phyloP scores from a whole-genome alignment of 2,888 invertebrate genomes.

The Chromoteleia sp. region DNA sequence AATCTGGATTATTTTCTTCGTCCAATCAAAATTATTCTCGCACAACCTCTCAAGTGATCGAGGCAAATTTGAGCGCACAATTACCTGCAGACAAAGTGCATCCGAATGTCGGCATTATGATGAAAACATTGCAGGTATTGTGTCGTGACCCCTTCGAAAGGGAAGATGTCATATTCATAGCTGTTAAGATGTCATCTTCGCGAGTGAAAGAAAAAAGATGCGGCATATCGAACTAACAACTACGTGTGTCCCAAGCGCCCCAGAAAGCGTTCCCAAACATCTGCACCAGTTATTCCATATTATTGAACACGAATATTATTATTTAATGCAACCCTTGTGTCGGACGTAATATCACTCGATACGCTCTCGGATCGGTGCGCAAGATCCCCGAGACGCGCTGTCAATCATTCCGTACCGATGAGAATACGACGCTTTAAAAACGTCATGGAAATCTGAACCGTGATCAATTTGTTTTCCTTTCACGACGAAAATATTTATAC shows the following conservation, averaged over 20 bases:
- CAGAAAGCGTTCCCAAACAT: slow-evolving; percentile 59
- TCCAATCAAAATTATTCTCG: background rate
- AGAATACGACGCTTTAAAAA: slow-evolving; percentile 38
- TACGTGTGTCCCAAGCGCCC: slow-evolving; percentile 44
- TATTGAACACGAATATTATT: slow-evolving; percentile 69
- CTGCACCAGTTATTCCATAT: slow-evolving; percentile 70
- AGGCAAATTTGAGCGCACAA: slow-evolving; percentile 68
- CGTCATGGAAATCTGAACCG: slow-evolving; percentile 48
- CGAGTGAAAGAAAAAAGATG: slow-evolving; percentile 71
- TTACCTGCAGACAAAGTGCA: slow-evolving; percentile 56
- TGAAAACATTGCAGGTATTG: slow-evolving; percentile 58
- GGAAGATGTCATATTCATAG: slow-evolving; percentile 76
- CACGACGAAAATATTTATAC: slow-evolving; percentile 58
- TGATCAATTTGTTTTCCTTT: slow-evolving; percentile 60
- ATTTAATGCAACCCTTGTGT: slow-evolving; percentile 67
- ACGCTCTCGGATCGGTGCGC: slow-evolving; percentile 53
- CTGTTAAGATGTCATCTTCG: slow-evolving; percentile 78
- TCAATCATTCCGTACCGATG: slow-evolving; percentile 51
- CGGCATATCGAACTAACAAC: slow-evolving; percentile 56
- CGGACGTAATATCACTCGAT: slow-evolving; percentile 65
- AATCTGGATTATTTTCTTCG: slow-evolving; percentile 9
- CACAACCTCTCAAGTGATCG: slow-evolving; percentile 1
- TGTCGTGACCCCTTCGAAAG: slow-evolving; percentile 70
- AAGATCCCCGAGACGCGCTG: slow-evolving; percentile 43
- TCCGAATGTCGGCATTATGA: slow-evolving; percentile 46